These are phyloP conservation scores for Monomorium pharaonis DNA, from an alignment of 1,140 invertebrate species.

Conservation along the genomic window DNA sequence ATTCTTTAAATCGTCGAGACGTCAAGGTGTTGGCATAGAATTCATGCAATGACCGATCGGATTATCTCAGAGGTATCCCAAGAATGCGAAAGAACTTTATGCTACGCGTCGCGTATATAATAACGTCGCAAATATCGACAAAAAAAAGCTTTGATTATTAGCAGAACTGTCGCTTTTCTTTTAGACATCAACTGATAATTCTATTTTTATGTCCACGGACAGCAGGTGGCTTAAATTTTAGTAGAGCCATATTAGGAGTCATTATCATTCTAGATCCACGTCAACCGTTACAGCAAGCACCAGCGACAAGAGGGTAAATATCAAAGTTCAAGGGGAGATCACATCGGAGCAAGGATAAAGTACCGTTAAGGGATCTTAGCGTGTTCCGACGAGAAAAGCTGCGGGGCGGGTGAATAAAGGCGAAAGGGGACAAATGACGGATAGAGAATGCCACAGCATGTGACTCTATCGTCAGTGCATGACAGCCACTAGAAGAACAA, in stretches of 20 bases:
- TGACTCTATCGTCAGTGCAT: slow-evolving; percentile 36
- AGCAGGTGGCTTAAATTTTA: background rate
- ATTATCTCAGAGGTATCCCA: background rate
- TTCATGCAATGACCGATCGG: background rate
- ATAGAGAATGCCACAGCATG: background rate
- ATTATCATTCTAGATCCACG: slow-evolving; percentile 1
- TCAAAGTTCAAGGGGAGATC: slow-evolving; percentile 50
- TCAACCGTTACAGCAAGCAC: slow-evolving; percentile 1
- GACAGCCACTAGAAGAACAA: slow-evolving; percentile 43
- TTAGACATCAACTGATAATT: background rate
- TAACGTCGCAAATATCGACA: background rate
- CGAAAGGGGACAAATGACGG: slow-evolving; percentile 36
- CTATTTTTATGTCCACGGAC: background rate
- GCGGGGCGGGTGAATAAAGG: slow-evolving; percentile 28
- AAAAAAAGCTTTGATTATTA: background rate
- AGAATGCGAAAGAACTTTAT: slow-evolving; percentile 1
- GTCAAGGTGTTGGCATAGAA: slow-evolving; percentile 4
- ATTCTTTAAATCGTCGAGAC: slow-evolving; percentile 20
- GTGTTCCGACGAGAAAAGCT: background rate
- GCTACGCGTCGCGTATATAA: background rate
- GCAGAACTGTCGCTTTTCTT: background rate
- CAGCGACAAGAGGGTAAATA: slow-evolving; percentile 36
- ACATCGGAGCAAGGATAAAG: slow-evolving; percentile 24
- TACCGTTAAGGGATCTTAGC: slow-evolving; percentile 3
- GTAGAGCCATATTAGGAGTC: background rate